Percentiles rank a stretch among this genome's conserved stretches.
These are phyloP conservation scores for Pseudomyrmex pallidus DNA, from an alignment of 1,140 invertebrate species.

Conservation along the genomic window DNA sequence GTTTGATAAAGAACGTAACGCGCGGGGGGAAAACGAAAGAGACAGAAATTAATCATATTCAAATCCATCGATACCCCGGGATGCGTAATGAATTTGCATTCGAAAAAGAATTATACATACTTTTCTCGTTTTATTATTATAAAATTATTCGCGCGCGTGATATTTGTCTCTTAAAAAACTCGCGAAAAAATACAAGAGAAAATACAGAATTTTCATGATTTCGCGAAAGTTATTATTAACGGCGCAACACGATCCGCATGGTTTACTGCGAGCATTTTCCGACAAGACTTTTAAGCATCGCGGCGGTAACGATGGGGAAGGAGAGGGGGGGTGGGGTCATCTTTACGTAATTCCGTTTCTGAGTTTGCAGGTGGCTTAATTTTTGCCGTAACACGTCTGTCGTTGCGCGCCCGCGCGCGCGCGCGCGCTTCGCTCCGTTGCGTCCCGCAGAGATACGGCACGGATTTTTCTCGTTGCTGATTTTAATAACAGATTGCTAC, in stretches of 20 bases:
- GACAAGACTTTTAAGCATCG: conserved; percentile 12
- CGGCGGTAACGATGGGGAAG: background rate
- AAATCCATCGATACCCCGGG: background rate
- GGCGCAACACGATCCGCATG: background rate
- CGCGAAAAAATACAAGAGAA: background rate
- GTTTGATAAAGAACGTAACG: background rate
- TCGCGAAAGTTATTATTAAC: conserved; percentile 22
- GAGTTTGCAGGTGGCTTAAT: conserved; percentile 82
- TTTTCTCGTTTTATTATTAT: background rate
- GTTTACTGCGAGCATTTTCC: background rate
- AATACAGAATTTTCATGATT: background rate
- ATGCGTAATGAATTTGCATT: conserved; percentile 8
- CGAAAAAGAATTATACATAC: background rate
- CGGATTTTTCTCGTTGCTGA: conserved; percentile 85
- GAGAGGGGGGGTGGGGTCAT: background rate
- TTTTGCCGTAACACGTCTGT: conserved; percentile 84
- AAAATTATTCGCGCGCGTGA: background rate
- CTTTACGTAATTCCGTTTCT: conserved; percentile 77
- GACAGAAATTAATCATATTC: background rate
- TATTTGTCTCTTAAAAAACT: background rate
- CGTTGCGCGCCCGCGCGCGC: conserved; percentile 59
- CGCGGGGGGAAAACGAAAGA: background rate
- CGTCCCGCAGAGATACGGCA: conserved; percentile 82
- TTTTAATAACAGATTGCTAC: conserved; percentile 85
- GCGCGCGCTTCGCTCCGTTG: conserved; percentile 32